These are phyloP conservation scores for Muntiacus muntjak DNA, from an alignment of 2,113 vertebrate genomes.

Conservation along the genomic window DNA sequence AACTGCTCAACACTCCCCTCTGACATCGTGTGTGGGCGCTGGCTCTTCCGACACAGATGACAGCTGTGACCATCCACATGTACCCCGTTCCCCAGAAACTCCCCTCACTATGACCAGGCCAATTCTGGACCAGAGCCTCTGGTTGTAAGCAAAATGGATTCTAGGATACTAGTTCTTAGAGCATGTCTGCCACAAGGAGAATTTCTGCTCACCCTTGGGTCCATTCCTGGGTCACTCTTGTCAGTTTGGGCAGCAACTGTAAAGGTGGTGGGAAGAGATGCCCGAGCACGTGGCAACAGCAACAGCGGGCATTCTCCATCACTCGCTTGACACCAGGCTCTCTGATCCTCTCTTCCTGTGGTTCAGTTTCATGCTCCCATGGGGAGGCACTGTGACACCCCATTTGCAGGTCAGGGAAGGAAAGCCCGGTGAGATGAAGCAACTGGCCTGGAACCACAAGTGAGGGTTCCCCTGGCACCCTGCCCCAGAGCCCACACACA, in stretches of 20 bases:
- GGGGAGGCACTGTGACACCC: neutral
- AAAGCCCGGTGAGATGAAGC: neutral
- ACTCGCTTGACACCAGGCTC: neutral
- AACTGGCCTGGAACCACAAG: neutral
- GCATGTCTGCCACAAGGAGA: neutral
- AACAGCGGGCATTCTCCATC: neutral
- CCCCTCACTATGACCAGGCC: neutral
- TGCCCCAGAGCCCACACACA: neutral
- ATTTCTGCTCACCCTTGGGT: accelerated
- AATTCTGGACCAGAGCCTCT: neutral
- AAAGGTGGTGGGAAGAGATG: neutral
- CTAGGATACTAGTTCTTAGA: neutral
- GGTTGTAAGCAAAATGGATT: neutral
- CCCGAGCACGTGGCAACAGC: accelerated
- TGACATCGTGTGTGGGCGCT: neutral
- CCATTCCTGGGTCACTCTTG: neutral
- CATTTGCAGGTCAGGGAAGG: neutral
- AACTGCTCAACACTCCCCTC: neutral
- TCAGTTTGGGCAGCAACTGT: neutral
- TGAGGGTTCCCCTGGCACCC: neutral
- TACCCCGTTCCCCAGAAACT: neutral
- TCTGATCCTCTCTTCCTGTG: neutral
- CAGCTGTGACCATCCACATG: accelerated
- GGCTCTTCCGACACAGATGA: neutral
- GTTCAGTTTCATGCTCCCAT: neutral